Base-by-base conservation (phyloP, 2,888 invertebrate species). In the Dinocampus coccinellae region DNA sequence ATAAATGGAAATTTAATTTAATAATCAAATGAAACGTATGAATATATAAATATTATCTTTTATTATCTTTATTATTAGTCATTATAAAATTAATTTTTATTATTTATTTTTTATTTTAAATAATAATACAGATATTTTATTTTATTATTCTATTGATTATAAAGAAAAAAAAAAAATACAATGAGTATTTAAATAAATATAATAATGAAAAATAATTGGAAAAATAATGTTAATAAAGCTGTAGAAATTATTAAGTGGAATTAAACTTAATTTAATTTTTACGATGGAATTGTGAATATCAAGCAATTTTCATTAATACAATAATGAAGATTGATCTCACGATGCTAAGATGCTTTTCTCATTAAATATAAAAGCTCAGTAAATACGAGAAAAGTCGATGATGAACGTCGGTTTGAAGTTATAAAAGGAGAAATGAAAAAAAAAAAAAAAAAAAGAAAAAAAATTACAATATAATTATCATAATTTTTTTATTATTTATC, bases 341-440 rank as follows among this genome's bases (percentile, higher is more conserved):
- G 58, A 42, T 16, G 26, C 39, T 60, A 61, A 26, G 67, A 60
- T 39, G 61, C 42, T 63, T 47, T 58, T 63, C 42, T 63, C 66
- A 39, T 66, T 57, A 66, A 66, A 66, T 36, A 66, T 33, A 66
- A 55, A 39, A 66, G 57, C 57, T 66, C 39, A 13, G 39, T 66
- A 47, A 63, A 63, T 63, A 63, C 10, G 9, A 24, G 39, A 47
- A 16, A 20, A 47, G 47, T 47, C 47, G 47, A 47, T 47, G 47
- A 63, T 24, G 26, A 47, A 61, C 33, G 47, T 47, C 26, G 47
- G 63, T 24, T 34, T 42, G 22, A 26, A 47, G 42, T 47, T 63
- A 24, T 63, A 16, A 22, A 24, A 7, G 4, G 9, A 9, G 22
- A 24, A 16, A 33, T 55, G 22, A 65, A 9, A 20, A 34, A 34